Evolutionary conservation across 2,888 invertebrate genomes (phyloP).

Genomic region (Orthosia cruda): DNA sequence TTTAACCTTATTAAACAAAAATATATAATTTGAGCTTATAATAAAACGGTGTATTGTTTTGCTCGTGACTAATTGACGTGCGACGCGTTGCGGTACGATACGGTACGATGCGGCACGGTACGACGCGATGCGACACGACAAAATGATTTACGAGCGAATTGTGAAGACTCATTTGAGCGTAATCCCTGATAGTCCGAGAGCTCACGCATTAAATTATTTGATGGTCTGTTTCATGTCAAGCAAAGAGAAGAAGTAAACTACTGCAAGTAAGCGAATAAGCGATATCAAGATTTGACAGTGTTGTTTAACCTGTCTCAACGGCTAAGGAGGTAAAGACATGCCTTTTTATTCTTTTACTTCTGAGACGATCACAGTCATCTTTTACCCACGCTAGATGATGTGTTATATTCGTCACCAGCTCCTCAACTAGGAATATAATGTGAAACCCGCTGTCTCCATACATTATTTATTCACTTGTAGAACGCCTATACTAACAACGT

Average conservation of each 20-base stretch:
- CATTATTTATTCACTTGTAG: constrained; percentile 57
- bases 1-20: constrained; percentile 9
- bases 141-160: constrained; percentile 63
- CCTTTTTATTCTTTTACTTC: not conserved
- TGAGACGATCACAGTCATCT: not conserved
- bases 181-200: constrained; percentile 43
- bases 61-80: constrained; percentile 33
- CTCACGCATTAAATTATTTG: not conserved
- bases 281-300: not conserved
- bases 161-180: constrained; percentile 54
- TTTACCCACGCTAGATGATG: not conserved
- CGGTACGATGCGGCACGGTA: constrained; percentile 18
- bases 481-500: constrained; percentile 25
- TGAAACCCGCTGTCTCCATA: constrained; percentile 36
- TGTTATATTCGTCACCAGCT: constrained; percentile 12
- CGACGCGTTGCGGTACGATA: constrained; percentile 22
- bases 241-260: too few species aligned
- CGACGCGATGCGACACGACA: constrained; percentile 26
- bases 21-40: constrained; percentile 26
- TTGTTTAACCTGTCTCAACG: not conserved
- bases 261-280: not conserved
- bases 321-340: too few species aligned
- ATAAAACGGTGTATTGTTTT: constrained; percentile 25
- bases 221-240: not conserved
- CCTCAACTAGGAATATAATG: constrained; percentile 32